phyloP scores from a whole-genome alignment of 2,797 vertebrate genomes.

The Enteromius unitaeniatus region DNA sequence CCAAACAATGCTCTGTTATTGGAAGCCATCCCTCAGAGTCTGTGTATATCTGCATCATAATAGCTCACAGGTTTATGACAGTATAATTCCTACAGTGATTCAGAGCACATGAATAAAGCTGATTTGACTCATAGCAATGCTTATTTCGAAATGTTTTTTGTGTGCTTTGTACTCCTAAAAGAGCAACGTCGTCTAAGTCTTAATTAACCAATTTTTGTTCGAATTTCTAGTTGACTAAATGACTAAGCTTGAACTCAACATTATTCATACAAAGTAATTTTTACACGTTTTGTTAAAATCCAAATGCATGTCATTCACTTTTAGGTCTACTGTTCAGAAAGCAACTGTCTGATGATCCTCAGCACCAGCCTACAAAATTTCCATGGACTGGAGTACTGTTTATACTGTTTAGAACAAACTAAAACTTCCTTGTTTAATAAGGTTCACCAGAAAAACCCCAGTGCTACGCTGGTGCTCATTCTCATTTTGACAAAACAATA shows the following conservation, averaged over 20 bases:
- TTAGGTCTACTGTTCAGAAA: neutral
- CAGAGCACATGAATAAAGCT: slow-evolving; percentile 28
- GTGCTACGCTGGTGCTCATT: neutral
- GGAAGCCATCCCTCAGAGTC: slow-evolving; percentile 16
- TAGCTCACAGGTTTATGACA: slow-evolving; percentile 10
- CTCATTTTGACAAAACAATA: neutral
- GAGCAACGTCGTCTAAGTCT: neutral
- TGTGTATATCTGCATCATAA: slow-evolving; percentile 43
- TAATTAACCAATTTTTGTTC: slow-evolving; percentile 19
- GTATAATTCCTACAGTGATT: slow-evolving; percentile 32
- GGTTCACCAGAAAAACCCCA: neutral
- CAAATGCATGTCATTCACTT: neutral
- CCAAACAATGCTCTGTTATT: slow-evolving; percentile 34
- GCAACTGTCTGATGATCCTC: neutral
- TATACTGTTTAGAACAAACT: neutral
- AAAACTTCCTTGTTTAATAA: neutral
- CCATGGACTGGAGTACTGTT: neutral
- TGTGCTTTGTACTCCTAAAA: slow-evolving; percentile 8
- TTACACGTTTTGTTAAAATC: slow-evolving; percentile 2
- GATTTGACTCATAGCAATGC: slow-evolving; percentile 42
- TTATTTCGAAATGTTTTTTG: slow-evolving; percentile 25
- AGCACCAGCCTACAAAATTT: neutral
- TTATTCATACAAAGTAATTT: neutral
- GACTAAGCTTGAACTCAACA: neutral
- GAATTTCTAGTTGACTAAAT: neutral